Conservation (phyloP, 2,113 vertebrate species). For the Rattus norvegicus region GRCr8 NC_086022.1:97765001-97765500, state of each 20-base stretch:
- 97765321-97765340: neutral
- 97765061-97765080: conserved; percentile 24
- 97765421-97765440: neutral
- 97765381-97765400: neutral
- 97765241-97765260: neutral
- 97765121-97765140: conserved; percentile 32
- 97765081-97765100: conserved; percentile 49
- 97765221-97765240: neutral
- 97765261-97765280: neutral
- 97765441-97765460: neutral
- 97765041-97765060: conserved; percentile 36
- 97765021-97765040: conserved; percentile 30
- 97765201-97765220: conserved; percentile 41
- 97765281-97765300: neutral
- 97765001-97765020: neutral
- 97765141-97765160: neutral
- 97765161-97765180: conserved; percentile 40
- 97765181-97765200: neutral
- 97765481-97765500: neutral
- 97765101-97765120: neutral
- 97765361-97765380: neutral
- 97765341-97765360: neutral
- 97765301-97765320: neutral
- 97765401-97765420: neutral
- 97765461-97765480: conserved; percentile 12